A percentile compares a stretch with the other conserved stretches of the same genome.
phyloP scores from a whole-genome alignment of 2,797 vertebrate species.

The Sebastes itinus region DNA sequence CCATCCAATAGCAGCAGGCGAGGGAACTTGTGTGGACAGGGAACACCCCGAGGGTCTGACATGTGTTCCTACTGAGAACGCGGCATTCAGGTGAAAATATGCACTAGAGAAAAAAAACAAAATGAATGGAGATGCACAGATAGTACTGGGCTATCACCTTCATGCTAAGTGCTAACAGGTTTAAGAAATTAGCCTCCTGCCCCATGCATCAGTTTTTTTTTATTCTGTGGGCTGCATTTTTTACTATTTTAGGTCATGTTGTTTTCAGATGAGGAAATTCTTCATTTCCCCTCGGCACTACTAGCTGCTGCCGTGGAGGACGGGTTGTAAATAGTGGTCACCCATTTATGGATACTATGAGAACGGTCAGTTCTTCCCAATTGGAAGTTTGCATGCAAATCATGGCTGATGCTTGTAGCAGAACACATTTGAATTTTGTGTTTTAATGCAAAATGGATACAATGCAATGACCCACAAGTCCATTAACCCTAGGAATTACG shows the following conservation, averaged over 20 bases:
- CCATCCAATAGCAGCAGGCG: constrained; percentile 37
- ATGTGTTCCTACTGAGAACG: constrained; percentile 61
- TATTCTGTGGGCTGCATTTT: neutral
- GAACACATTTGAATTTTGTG: neutral
- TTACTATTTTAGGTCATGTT: neutral
- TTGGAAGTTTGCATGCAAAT: constrained; percentile 12
- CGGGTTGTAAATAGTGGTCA: constrained; percentile 33
- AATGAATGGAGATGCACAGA: constrained; percentile 18
- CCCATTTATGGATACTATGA: constrained; percentile 1
- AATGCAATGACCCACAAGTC: neutral
- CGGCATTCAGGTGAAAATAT: constrained; percentile 17
- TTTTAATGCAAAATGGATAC: neutral
- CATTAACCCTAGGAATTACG: neutral
- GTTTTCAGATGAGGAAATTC: constrained; percentile 11
- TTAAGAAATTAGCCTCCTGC: neutral
- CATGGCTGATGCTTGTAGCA: constrained; percentile 1
- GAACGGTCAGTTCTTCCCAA: constrained; percentile 15
- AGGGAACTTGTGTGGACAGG: constrained; percentile 59
- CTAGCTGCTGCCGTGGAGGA: neutral
- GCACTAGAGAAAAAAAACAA: neutral
- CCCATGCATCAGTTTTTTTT: neutral
- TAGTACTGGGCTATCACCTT: neutral
- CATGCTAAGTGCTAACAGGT: constrained; percentile 8
- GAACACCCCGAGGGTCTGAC: constrained; percentile 54
- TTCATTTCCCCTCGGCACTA: neutral